These are phyloP conservation scores for Pseudomyrmex sp. DNA, from an alignment of 1,140 invertebrate species.

Conservation along the genomic window DNA sequence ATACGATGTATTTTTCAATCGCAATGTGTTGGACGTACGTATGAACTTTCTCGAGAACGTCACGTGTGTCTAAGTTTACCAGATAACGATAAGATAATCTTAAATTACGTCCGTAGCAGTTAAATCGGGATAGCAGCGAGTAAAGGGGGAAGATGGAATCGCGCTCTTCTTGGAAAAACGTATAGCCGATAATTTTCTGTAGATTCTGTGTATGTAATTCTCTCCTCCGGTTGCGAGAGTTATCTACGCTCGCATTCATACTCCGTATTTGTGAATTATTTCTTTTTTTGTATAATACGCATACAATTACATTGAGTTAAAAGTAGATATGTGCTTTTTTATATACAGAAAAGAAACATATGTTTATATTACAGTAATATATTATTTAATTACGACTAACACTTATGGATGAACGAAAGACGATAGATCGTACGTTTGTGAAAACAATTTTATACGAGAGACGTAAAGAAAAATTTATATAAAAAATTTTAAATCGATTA, in stretches of 20 bases:
- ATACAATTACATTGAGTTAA: too few relatives aligned
- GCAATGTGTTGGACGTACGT: not conserved
- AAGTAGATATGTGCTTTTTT: too few relatives aligned
- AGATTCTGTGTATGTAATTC: not conserved
- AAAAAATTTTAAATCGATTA: conserved; percentile 22
- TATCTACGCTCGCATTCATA: not conserved
- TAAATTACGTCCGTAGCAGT: conserved; percentile 46
- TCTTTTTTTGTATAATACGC: too few relatives aligned
- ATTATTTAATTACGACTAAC: not conserved
- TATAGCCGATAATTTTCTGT: conserved; percentile 19
- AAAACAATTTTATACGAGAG: not conserved
- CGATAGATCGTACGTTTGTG: too few relatives aligned
- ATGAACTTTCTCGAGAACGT: conserved; percentile 39
- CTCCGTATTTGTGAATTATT: not conserved
- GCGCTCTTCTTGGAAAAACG: conserved; percentile 36
- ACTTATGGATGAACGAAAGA: too few relatives aligned
- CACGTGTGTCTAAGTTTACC: conserved; percentile 42
- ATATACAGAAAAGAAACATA: too few relatives aligned
- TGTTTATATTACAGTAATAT: not conserved
- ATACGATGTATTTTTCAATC: conserved; percentile 11
- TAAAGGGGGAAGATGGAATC: not conserved
- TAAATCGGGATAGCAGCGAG: conserved; percentile 36
- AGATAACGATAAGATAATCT: conserved; percentile 61
- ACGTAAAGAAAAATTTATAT: not conserved
- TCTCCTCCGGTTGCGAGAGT: not conserved